Percentiles rank a stretch among this genome's conserved stretches.
These are phyloP conservation scores for Trachythela sp. DNA, from an alignment of 64 coral and sea anemone genomes.

Conservation along the genomic window DNA sequence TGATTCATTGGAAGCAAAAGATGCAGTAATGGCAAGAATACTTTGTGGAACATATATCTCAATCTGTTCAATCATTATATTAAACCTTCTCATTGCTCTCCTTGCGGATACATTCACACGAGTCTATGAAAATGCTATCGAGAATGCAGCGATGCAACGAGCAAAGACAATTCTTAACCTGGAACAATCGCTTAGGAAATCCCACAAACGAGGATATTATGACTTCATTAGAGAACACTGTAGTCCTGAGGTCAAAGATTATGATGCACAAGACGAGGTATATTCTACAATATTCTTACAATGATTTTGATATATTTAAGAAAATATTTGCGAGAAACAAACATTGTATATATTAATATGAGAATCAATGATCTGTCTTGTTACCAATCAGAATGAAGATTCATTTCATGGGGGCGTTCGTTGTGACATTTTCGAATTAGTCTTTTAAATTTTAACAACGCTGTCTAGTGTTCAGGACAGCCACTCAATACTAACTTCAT, in stretches of 20 bases:
- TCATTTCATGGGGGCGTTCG: too few relatives aligned
- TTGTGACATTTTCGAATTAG: too few relatives aligned
- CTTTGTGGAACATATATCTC: constrained; percentile 12
- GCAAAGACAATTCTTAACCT: constrained; percentile 3
- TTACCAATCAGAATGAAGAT: too few relatives aligned
- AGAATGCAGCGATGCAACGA: constrained; percentile 15
- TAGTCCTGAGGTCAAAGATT: constrained; percentile 6
- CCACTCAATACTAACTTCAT: too few relatives aligned
- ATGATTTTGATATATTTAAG: too few relatives aligned
- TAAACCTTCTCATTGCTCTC: not conserved
- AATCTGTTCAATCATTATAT: not conserved
- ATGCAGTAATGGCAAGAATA: not conserved
- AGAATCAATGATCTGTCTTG: too few relatives aligned
- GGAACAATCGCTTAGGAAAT: not conserved
- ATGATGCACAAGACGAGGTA: not conserved
- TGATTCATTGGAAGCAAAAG: not conserved
- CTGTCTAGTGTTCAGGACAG: too few relatives aligned
- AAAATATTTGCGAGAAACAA: too few relatives aligned
- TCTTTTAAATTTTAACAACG: too few relatives aligned
- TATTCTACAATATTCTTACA: too few relatives aligned
- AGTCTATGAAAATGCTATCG: constrained; percentile 10
- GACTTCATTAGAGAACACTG: constrained; percentile 1
- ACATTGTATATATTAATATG: too few relatives aligned
- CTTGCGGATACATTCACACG: constrained; percentile 6
- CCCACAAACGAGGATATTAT: not conserved